phyloP scores from a whole-genome alignment of 2,888 invertebrate species.

The Tenthredo livida region DNA sequence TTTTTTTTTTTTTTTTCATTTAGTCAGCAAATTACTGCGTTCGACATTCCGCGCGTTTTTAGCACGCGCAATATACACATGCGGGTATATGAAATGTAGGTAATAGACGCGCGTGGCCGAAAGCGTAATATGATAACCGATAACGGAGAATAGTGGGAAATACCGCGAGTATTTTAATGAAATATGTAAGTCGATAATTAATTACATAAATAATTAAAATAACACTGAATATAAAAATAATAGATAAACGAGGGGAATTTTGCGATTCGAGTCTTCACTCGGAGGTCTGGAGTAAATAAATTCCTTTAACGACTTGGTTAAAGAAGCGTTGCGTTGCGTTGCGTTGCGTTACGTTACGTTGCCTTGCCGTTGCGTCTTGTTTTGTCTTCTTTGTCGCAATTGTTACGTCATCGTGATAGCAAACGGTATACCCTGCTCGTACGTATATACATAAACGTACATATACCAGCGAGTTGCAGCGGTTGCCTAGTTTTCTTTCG shows the following conservation, averaged over 20 bases:
- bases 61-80: neutral
- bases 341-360: neutral
- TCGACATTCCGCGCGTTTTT: neutral
- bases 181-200: neutral
- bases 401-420: slow-evolving; percentile 38
- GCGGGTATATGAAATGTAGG: neutral
- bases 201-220: neutral
- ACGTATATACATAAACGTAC: neutral
- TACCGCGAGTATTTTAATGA: neutral
- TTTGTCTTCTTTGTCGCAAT: slow-evolving; percentile 32
- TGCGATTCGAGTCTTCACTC: neutral
- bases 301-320: neutral
- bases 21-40: neutral
- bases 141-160: neutral
- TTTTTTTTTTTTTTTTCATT: neutral
- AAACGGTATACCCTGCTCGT: slow-evolving; percentile 16
- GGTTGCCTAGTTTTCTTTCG: slow-evolving; percentile 62
- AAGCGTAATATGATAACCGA: neutral
- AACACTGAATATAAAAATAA: neutral
- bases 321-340: neutral
- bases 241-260: neutral
- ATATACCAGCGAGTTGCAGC: neutral
- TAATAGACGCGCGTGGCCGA: neutral
- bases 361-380: neutral
- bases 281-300: neutral